A percentile compares a stretch with the other conserved stretches of the same genome.
phyloP scores from a whole-genome alignment of 2,888 invertebrate species.

The Stenoptilia bipunctidactyla region DNA sequence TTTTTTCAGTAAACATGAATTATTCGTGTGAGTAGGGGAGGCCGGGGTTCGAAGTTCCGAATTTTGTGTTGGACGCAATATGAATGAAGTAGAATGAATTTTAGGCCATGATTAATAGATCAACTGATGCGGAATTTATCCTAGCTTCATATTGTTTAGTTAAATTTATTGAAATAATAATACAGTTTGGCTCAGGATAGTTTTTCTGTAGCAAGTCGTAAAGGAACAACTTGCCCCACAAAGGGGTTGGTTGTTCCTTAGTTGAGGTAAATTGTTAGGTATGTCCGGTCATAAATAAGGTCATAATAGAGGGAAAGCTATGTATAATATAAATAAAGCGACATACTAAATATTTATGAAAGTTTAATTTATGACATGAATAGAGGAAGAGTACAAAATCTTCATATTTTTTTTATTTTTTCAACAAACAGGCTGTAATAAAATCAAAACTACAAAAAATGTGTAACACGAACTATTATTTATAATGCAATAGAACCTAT shows the following conservation, averaged over 20 bases:
- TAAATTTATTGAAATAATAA: slow-evolving; percentile 5
- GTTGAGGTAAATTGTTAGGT: slow-evolving; percentile 9
- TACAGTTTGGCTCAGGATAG: slow-evolving; percentile 5
- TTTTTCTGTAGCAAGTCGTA: slow-evolving; percentile 7
- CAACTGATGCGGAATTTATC: too few species aligned
- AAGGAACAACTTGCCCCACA: slow-evolving; percentile 8
- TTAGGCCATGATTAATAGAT: too few species aligned
- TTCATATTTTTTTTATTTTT: slow-evolving; percentile 4
- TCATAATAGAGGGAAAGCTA: slow-evolving; percentile 1
- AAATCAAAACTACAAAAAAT: neutral
- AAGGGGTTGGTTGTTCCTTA: slow-evolving; percentile 9
- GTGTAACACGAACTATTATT: neutral
- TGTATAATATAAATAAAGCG: too few species aligned
- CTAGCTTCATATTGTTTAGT: neutral
- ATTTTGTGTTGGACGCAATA: too few species aligned
- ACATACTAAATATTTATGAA: slow-evolving; percentile 7
- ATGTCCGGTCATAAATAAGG: slow-evolving; percentile 5
- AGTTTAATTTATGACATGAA: slow-evolving; percentile 5
- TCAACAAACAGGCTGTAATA: neutral
- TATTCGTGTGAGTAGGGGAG: too few species aligned
- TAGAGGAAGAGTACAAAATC: slow-evolving; percentile 1
- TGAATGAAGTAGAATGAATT: too few species aligned
- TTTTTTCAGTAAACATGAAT: too few species aligned
- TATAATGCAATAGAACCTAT: neutral
- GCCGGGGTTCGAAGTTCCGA: too few species aligned